Conservation (phyloP, 2,797 vertebrate genomes). For the Kryptolebias ocellatus region DNA sequence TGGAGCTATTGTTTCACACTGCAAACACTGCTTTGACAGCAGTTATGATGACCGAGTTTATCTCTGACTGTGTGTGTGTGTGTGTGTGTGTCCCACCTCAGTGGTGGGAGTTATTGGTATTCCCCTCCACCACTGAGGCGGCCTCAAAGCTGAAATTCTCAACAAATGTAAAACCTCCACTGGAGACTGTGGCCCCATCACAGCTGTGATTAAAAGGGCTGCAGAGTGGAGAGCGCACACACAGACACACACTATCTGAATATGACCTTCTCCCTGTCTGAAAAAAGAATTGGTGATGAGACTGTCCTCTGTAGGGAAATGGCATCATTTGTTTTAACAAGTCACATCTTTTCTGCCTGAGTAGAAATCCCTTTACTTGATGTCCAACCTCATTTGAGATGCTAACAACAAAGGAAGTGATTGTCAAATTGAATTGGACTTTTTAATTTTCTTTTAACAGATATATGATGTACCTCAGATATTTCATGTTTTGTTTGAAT, state of each 20-base stretch:
- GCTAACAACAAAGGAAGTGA: no score
- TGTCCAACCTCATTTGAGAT: not conserved
- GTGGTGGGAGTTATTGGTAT: constrained; percentile 19
- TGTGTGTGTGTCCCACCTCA: not conserved
- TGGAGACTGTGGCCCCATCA: constrained; percentile 11
- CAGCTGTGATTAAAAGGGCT: not conserved
- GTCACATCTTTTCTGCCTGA: not conserved
- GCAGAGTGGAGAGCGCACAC: not conserved
- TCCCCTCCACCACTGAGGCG: constrained; percentile 1
- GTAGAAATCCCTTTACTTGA: not conserved
- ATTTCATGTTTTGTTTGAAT: no score
- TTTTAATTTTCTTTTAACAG: no score
- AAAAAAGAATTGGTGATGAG: constrained; percentile 3
- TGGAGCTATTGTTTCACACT: constrained; percentile 51
- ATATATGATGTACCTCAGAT: no score
- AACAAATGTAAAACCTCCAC: constrained; percentile 18
- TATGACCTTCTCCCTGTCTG: constrained; percentile 34
- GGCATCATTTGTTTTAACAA: not conserved
- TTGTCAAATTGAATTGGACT: no score
- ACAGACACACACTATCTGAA: constrained; percentile 43
- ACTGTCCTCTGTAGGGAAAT: not conserved
- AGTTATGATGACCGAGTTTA: no score
- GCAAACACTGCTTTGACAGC: constrained; percentile 33
- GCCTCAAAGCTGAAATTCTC: constrained; percentile 8
- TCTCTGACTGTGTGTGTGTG: not conserved